A percentile compares a stretch with the other conserved stretches of the same genome.
Conservation (phyloP, 2,113 vertebrate species). For the Aptenodytes forsteri region DNA sequence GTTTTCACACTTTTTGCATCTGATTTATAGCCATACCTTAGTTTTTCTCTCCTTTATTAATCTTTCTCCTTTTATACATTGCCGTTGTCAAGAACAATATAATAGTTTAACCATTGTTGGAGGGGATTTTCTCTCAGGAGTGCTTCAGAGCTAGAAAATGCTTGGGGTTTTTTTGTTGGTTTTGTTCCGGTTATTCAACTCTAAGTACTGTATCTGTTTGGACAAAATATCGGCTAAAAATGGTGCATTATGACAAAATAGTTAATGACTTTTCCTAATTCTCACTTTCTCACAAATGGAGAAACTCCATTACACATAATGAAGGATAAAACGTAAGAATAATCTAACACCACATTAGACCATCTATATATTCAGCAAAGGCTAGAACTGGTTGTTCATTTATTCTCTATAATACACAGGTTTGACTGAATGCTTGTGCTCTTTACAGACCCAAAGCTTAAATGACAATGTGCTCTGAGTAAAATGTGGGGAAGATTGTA, state of each 20-base stretch:
- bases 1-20: not conserved
- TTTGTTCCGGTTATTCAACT: not conserved
- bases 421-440: constrained; percentile 13
- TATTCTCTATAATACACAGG: not conserved
- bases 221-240: constrained; percentile 31
- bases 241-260: not conserved
- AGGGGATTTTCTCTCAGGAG: not conserved
- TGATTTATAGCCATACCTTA: not conserved
- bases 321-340: constrained; percentile 17
- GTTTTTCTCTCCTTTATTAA: not conserved
- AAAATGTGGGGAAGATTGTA: constrained; percentile 29
- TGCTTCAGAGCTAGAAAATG: not conserved
- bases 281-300: constrained; percentile 21
- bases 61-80: not conserved
- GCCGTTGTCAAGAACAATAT: not conserved
- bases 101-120: not conserved
- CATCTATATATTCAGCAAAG: constrained; percentile 33
- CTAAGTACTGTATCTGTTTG: not conserved
- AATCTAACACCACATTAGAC: constrained; percentile 1
- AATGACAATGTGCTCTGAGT: constrained; percentile 9
- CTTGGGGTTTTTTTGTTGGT: not conserved
- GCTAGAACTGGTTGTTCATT: constrained; percentile 19
- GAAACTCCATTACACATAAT: constrained; percentile 26
- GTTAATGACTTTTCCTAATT: constrained; percentile 33
- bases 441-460: constrained; percentile 41